Percentiles rank a stretch among this genome's conserved stretches.
These are phyloP conservation scores for Thecophora atra DNA, from an alignment of 2,888 invertebrate genomes.

Conservation along the genomic window DNA sequence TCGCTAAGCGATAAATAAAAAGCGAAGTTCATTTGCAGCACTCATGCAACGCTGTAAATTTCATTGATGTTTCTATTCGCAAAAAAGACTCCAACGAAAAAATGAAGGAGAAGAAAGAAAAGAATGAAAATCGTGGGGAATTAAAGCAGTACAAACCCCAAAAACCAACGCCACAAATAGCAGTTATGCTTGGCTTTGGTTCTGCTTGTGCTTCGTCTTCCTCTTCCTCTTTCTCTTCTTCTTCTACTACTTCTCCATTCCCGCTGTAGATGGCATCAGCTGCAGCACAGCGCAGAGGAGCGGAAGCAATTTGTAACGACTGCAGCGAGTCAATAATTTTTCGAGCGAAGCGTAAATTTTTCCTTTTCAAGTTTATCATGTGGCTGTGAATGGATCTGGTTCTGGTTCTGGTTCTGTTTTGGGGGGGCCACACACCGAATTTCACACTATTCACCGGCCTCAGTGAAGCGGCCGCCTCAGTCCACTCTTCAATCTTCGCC, in stretches of 20 bases:
- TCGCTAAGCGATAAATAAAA: constrained; percentile 22
- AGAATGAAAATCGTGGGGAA: not conserved
- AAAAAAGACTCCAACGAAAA: too few species aligned
- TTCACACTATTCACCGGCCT: constrained; percentile 25
- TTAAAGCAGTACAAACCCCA: not conserved
- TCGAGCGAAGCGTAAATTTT: constrained; percentile 33
- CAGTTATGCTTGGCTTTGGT: constrained; percentile 8
- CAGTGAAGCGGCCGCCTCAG: too few species aligned
- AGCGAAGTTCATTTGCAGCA: constrained; percentile 27
- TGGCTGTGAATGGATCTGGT: not conserved
- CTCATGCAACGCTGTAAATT: constrained; percentile 58
- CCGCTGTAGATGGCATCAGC: not conserved
- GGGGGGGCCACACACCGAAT: not conserved
- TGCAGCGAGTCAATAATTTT: constrained; percentile 47
- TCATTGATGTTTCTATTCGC: constrained; percentile 62
- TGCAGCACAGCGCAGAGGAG: constrained; percentile 35
- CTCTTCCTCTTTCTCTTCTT: not conserved
- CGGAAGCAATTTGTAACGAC: constrained; percentile 60
- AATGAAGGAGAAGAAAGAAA: constrained; percentile 6
- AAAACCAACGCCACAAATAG: constrained; percentile 18
- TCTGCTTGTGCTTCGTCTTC: not conserved
- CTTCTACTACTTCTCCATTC: not conserved
- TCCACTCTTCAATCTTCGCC: constrained; percentile 18
- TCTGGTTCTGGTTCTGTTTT: not conserved
- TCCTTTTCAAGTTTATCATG: constrained; percentile 13